These are phyloP conservation scores for Encarsia formosa DNA, from an alignment of 2,888 invertebrate species.

Conservation along the genomic window DNA sequence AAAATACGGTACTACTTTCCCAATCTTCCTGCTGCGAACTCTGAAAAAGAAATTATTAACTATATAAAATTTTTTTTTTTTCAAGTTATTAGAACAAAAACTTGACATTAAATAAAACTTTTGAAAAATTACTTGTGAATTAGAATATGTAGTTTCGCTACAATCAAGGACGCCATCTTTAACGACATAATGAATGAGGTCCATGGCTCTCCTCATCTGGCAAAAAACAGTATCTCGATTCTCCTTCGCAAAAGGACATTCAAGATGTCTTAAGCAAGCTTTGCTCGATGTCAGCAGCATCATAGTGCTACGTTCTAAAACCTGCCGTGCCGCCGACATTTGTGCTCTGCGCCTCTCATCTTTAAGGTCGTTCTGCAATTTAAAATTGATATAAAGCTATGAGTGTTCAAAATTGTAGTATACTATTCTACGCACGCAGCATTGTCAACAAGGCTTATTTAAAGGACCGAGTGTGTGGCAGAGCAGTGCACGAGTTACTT, in stretches of 20 bases:
- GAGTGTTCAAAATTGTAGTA: no score
- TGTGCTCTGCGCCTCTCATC: constrained; percentile 93
- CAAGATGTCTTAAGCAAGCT: constrained; percentile 92
- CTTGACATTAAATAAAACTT: no score
- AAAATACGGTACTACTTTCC: constrained; percentile 72
- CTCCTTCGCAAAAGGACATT: constrained; percentile 86
- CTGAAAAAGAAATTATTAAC: constrained; percentile 27
- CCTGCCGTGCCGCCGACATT: constrained; percentile 92
- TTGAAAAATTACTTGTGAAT: constrained; percentile 47
- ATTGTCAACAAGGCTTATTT: no score
- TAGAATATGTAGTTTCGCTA: constrained; percentile 49
- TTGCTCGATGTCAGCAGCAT: constrained; percentile 96
- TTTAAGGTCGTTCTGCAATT: constrained; percentile 71
- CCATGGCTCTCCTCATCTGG: constrained; percentile 95
- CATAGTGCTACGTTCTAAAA: constrained; percentile 93
- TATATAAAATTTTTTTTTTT: background rate
- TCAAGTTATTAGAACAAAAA: no score
- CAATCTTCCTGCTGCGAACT: constrained; percentile 59
- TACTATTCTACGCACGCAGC: no score
- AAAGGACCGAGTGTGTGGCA: no score
- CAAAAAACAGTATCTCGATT: constrained; percentile 97
- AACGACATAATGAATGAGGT: constrained; percentile 94
- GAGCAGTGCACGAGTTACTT: no score
- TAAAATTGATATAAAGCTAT: no score
- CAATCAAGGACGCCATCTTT: constrained; percentile 86